A percentile compares a stretch with the other conserved stretches of the same genome.
Evolutionary conservation across 2,797 vertebrate species (phyloP).

Genomic region (Luscinia megarhynchos): DNA sequence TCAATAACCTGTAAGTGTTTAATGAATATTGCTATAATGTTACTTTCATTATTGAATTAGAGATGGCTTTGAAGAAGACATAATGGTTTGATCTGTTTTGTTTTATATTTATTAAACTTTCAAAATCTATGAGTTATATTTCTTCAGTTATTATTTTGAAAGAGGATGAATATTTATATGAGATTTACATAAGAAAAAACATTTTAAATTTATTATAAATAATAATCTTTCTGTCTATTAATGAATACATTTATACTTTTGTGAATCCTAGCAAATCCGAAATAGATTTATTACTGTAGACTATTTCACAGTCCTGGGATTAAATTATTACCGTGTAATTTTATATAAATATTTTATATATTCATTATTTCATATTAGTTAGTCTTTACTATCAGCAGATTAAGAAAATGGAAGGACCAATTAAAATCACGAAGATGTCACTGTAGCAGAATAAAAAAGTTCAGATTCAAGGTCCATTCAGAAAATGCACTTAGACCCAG

Average conservation of each 20-base stretch:
- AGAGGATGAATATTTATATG: slow-evolving; percentile 14
- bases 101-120: slow-evolving; percentile 66
- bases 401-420: slow-evolving; percentile 16
- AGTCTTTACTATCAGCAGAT: slow-evolving; percentile 25
- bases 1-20: slow-evolving; percentile 74
- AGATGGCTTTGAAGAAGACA: slow-evolving; percentile 62
- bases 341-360: slow-evolving; percentile 51
- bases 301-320: slow-evolving; percentile 41
- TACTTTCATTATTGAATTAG: slow-evolving; percentile 73
- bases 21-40: slow-evolving; percentile 71
- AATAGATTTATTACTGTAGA: slow-evolving; percentile 54
- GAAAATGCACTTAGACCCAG: background rate
- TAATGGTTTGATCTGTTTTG: slow-evolving; percentile 59
- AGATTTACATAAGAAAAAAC: slow-evolving; percentile 30
- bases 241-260: slow-evolving; percentile 38
- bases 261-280: slow-evolving; percentile 33
- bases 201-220: slow-evolving; percentile 41
- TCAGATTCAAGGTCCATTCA: background rate
- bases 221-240: slow-evolving; percentile 10
- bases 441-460: background rate
- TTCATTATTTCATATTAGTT: slow-evolving; percentile 60
- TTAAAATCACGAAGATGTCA: slow-evolving; percentile 19
- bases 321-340: slow-evolving; percentile 50
- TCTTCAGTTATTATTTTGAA: slow-evolving; percentile 34
- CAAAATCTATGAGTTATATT: slow-evolving; percentile 27